Conservation (phyloP, 2,113 vertebrate genomes). For the Laticauda colubrina region DNA sequence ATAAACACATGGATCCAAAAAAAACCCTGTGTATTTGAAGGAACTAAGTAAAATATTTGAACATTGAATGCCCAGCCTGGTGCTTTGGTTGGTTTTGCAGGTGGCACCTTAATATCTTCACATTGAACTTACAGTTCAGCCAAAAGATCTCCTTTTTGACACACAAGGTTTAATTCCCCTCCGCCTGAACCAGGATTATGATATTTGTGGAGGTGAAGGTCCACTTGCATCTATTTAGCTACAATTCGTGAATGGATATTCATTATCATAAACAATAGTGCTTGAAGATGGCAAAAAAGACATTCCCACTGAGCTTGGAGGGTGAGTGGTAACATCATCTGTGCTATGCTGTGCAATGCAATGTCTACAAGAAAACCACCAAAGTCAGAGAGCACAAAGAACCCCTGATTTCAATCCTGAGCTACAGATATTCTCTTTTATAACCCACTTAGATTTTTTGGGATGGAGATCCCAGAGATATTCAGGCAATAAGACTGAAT, state of each 20-base stretch:
- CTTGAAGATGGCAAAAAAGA: background rate
- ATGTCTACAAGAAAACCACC: no score
- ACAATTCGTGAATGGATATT: background rate
- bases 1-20: conserved; percentile 25
- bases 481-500: background rate
- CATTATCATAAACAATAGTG: background rate
- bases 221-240: no score
- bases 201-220: background rate
- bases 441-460: background rate
- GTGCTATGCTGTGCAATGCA: no score
- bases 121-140: background rate
- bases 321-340: background rate
- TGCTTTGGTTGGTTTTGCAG: background rate
- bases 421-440: background rate
- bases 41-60: background rate
- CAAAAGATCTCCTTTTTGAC: background rate
- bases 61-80: background rate
- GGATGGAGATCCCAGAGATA: background rate
- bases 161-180: background rate
- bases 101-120: no score
- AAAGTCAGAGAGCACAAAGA: background rate
- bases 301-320: background rate
- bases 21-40: conserved; percentile 14
- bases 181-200: background rate
- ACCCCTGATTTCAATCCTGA: background rate